Percentiles rank a stretch among this genome's conserved stretches.
phyloP scores from a whole-genome alignment of 2,113 vertebrate genomes.

The Erinaceus europaeus region DNA sequence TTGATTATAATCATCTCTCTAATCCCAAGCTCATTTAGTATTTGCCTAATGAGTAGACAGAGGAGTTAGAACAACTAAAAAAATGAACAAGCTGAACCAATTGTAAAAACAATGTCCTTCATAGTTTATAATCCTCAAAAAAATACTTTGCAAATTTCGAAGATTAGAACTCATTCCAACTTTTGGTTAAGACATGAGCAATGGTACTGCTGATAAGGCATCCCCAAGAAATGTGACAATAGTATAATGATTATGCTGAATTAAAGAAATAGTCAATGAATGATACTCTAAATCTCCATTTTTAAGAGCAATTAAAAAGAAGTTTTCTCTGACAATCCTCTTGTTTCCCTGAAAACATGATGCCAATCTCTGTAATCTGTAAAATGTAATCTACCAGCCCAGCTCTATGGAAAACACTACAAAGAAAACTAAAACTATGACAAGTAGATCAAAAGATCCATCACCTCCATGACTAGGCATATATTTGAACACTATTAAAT shows the following conservation, averaged over 20 bases:
- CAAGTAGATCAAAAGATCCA: too few species aligned
- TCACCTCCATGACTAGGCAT: too few species aligned
- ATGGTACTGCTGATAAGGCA: not conserved
- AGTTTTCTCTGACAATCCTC: not conserved
- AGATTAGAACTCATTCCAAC: not conserved
- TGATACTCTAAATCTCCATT: not conserved
- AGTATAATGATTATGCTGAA: not conserved
- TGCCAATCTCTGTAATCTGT: not conserved
- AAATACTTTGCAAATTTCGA: not conserved
- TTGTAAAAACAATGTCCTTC: not conserved
- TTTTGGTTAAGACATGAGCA: not conserved
- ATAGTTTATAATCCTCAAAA: not conserved
- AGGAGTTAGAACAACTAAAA: not conserved
- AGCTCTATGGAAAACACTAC: too few species aligned
- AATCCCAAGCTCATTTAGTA: not conserved
- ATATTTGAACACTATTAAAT: too few species aligned
- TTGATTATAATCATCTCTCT: constrained; percentile 27
- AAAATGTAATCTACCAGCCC: too few species aligned
- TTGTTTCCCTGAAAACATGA: not conserved
- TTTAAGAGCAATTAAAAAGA: not conserved
- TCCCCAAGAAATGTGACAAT: not conserved
- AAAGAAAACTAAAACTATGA: too few species aligned
- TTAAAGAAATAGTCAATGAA: not conserved
- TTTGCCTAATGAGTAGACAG: not conserved
- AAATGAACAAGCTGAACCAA: not conserved